Base-by-base conservation (phyloP, 2,888 invertebrate species). In the Trissoscelio sp. region DNA sequence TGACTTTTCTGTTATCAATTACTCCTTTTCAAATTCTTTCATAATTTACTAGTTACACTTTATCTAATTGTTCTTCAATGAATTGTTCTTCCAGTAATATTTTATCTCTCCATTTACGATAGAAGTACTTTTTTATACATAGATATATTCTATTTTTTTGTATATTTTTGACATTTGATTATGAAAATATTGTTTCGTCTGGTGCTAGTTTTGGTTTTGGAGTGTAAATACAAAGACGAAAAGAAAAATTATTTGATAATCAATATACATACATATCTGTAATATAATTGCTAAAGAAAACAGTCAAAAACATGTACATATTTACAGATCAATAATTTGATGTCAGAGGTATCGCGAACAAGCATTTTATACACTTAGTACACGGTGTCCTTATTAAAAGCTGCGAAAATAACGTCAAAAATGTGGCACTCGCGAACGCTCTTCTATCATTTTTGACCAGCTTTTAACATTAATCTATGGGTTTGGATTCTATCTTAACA, bases 171-270 rank as follows among this genome's bases (percentile, higher is more conserved):
- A 60, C 16, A 60, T 60, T 60, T 31, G 14, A 46, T 24, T 62
- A 62, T 62, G 62, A 62, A 62, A 62, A 62, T 62, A 62, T 62
- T 18, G 46, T 62, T 62, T 46, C 34, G 46, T 62, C 34, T 62
- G 44, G 31, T 46, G 46, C 62, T 46, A 62, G n/a, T n/a, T n/a
- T n/a, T 18, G 22, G 2, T 46, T 62, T 62, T 46, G 62, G 62
- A 44, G 62, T 34, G 31, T 42, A 60, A 62, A 62, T 62, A 62
- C 62, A 62, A 62, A 46, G 31, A 9, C 12, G 11, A 16, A 44
- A 44, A 11, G 22, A 20, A 46, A 34, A 46, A 46, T 28, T 28
- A 6, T 28, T 28, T 28, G 6, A 3, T 5, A 12, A 42, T 14
- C 11, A 42, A 42, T 42, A 42, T 42, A 44, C 22, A n/a, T n/a